Percentiles rank a stretch among this genome's conserved stretches.
phyloP scores from a whole-genome alignment of 2,113 vertebrate species.

The Corythornis madagascariensis region DNA sequence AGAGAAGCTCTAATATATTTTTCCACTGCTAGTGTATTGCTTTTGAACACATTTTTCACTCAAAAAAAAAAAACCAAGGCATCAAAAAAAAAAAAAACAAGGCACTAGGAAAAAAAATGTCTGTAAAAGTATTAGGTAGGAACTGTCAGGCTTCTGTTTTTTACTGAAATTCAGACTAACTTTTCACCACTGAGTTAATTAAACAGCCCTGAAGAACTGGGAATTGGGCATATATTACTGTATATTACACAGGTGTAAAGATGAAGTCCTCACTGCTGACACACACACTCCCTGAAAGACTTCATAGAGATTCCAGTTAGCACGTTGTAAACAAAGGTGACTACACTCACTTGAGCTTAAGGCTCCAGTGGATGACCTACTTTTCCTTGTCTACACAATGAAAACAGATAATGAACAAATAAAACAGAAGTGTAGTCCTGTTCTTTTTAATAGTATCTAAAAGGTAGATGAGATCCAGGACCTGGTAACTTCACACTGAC shows the following conservation, averaged over 20 bases:
- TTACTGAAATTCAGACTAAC: not conserved
- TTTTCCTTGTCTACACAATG: constrained; percentile 29
- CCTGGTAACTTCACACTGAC: not conserved
- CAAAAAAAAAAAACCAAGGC: not conserved
- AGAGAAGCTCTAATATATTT: not conserved
- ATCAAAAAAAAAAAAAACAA: not conserved
- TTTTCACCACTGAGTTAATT: not conserved
- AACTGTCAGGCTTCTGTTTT: not conserved
- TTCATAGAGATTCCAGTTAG: not conserved
- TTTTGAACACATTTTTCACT: not conserved
- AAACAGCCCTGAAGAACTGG: not conserved
- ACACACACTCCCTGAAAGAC: not conserved
- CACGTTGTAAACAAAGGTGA: not conserved
- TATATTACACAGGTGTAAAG: not conserved
- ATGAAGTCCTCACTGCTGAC: not conserved
- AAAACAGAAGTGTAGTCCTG: not conserved
- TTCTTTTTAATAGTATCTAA: constrained; percentile 21
- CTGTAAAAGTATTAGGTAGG: not conserved
- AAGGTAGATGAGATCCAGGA: not conserved
- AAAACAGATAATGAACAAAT: not conserved
- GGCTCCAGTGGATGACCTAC: not conserved
- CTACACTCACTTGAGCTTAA: constrained; percentile 1
- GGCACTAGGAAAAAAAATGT: not conserved
- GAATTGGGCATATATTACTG: not conserved
- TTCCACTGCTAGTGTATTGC: not conserved